Evolutionary conservation across 1,140 invertebrate genomes (phyloP), one percentile per base, ranked within the genome.

Genomic region (Micrasema longulum): DNA sequence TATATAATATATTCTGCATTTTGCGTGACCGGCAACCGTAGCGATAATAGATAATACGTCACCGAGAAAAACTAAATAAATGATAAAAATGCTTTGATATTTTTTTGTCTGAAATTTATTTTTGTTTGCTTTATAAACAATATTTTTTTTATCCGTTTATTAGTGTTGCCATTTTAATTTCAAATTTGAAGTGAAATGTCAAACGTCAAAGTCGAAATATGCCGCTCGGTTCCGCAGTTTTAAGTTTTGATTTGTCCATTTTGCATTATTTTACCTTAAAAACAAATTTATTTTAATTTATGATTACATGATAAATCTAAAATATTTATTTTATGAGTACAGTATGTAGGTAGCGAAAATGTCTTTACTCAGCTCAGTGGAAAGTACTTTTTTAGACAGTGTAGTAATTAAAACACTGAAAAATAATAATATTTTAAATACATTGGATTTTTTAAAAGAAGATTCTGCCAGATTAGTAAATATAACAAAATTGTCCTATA

Each of bases 381-480:
- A 82, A 31, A 82, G 86, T 78, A 64, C 76, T 31, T 76, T 80
- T 73, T 78, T 91, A 14, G 83, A 80, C 4, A 78, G 86, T 62
- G 71, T 72, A 48, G 69, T 86, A 12, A 41, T 90, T n/a, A 80
- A 83, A 69, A 78, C 78, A 66, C 82, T 92, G 23, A 74, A 80
- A 45, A 79, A 78, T 20, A 86, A 86, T 76, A 83, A 85, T 45
- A 87, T 91, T 62, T 80, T 69, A 69, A 89, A 87, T 23, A 79
- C 88, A 14, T 71, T 85, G 41, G 87, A 91, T 77, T 91, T 91
- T 79, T 77, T 91, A 41, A 71, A 83, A 72, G 82, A 87, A 72
- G 84, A 89, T 71, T 77, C 79, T 23, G 77, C 80, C 69, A 82
- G 82, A 60, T 63, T 84, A 73, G 76, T 81, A 50, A 74, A 70